These are phyloP conservation scores for Aurelia coerulea DNA, from an alignment of 30 jellyfish, hydroid and myxozoan species.

Conservation along the genomic window DNA sequence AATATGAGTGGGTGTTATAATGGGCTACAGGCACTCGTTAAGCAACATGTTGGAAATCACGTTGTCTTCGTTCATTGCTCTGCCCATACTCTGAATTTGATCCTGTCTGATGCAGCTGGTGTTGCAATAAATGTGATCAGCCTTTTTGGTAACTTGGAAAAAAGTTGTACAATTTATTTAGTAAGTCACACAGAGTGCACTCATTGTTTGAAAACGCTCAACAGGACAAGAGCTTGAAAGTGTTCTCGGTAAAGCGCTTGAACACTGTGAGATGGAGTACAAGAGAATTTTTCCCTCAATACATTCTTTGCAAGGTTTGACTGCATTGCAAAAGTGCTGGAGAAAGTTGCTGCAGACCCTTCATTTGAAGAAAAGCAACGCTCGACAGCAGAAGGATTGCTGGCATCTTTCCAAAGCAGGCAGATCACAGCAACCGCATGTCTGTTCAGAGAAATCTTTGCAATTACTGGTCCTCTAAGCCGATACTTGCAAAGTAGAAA, in stretches of 20 bases:
- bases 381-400: constrained; percentile 60
- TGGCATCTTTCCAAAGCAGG: constrained; percentile 50
- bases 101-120: constrained; percentile 59
- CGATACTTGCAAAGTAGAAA: constrained; percentile 39
- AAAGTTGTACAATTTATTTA: constrained; percentile 20
- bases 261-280: constrained; percentile 54
- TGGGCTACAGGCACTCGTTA: constrained; percentile 63
- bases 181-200: constrained; percentile 56
- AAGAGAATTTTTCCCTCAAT: constrained; percentile 38
- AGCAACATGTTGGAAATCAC: constrained; percentile 36
- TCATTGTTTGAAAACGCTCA: constrained; percentile 38
- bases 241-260: constrained; percentile 35
- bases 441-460: constrained; percentile 49
- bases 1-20: constrained; percentile 53
- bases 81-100: constrained; percentile 59
- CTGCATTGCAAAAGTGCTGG: constrained; percentile 33
- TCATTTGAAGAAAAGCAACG: constrained; percentile 56
- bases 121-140: constrained; percentile 57
- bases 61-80: constrained; percentile 57
- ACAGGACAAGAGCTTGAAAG: constrained; percentile 48
- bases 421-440: constrained; percentile 67
- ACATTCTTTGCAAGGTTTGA: constrained; percentile 33
- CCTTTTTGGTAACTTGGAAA: constrained; percentile 37
- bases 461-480: constrained; percentile 64
- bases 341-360: constrained; percentile 32